Conservation (phyloP, 2,888 invertebrate genomes). For the Orthonevra nobilis region DNA sequence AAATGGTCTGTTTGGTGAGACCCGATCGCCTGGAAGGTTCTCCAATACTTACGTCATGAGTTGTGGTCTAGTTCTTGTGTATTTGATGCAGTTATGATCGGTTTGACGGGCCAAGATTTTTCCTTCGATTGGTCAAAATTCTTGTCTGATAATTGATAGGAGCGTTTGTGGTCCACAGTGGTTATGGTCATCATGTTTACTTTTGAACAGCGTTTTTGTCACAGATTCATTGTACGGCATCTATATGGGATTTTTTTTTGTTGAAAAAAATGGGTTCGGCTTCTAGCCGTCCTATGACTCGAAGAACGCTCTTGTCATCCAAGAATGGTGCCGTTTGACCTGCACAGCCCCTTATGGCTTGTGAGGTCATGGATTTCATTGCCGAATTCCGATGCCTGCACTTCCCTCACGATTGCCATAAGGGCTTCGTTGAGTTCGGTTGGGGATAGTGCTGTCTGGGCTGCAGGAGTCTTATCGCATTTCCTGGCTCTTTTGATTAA, state of each 20-base stretch:
- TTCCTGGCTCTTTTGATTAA: background rate
- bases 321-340: background rate
- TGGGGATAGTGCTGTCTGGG: background rate
- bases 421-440: slow-evolving; percentile 12
- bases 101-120: background rate
- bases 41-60: background rate
- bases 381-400: background rate
- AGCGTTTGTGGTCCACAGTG: background rate
- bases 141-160: background rate
- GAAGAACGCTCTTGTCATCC: background rate
- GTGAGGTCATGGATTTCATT: background rate
- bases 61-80: background rate
- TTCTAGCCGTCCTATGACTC: background rate
- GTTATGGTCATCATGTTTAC: background rate
- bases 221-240: background rate
- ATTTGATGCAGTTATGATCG: background rate
- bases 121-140: slow-evolving; percentile 11
- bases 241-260: background rate
- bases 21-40: slow-evolving; percentile 15
- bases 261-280: background rate
- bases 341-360: background rate
- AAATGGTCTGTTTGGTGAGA: slow-evolving; percentile 26
- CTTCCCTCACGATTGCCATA: background rate
- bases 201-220: background rate
- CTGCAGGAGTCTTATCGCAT: background rate